Evolutionary conservation across 2,797 vertebrate genomes (phyloP).

Genomic region (Molossus molossus): DNA sequence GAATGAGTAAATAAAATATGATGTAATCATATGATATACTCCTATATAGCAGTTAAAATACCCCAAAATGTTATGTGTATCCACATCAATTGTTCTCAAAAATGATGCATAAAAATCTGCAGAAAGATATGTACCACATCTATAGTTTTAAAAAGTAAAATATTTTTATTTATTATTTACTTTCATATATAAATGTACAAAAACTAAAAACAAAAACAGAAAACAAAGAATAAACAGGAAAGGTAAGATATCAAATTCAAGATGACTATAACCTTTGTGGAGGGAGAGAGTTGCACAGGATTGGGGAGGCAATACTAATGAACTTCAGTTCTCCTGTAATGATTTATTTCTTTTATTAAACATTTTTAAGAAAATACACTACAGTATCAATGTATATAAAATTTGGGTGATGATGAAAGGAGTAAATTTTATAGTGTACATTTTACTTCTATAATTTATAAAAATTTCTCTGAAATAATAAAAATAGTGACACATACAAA

Average conservation of each 20-base stretch:
- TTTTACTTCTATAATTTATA: neutral
- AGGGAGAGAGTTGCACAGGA: neutral
- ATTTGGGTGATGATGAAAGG: neutral
- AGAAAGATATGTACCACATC: neutral
- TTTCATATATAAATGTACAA: neutral
- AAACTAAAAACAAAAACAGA: neutral
- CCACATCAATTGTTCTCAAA: neutral
- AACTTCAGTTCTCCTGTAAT: neutral
- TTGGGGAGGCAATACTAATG: neutral
- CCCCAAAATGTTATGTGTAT: neutral
- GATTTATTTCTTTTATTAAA: neutral
- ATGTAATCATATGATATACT: neutral
- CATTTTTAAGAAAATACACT: neutral
- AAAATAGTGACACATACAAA: neutral
- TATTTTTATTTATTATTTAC: neutral
- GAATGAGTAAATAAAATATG: neutral
- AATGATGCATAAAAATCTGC: neutral
- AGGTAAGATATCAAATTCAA: neutral
- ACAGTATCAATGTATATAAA: neutral
- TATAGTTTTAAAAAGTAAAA: neutral
- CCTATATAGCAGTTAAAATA: neutral
- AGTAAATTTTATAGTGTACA: neutral
- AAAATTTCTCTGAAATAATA: conserved; percentile 23
- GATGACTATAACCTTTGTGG: neutral
- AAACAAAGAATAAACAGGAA: neutral